Base-by-base conservation (phyloP, 2,888 invertebrate species). In the Melanophora roralis region DNA sequence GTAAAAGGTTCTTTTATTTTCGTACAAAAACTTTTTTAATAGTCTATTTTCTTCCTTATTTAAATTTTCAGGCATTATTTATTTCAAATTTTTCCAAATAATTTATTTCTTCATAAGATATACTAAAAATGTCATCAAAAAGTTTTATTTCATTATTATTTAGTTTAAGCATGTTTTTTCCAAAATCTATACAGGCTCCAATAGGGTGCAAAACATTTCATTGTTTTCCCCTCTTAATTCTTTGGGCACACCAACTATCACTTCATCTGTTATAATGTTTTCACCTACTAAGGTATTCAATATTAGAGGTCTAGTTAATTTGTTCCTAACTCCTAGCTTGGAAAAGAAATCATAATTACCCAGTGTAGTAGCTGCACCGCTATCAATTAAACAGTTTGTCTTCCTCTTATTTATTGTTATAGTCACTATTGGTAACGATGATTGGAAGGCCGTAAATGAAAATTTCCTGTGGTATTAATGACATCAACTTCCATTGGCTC, bases 261-360 rank as follows among this genome's bases (percentile, higher is more conserved):
- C 57, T 23, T 69, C 69, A n/a, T 69, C 47, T 9, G 69, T 45
- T 38, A 68, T 51, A 55, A 55, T 6, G 4, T 51, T 51, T 55
- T 68, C 14, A 40, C 68, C 68, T 21, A 57, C 57, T 68, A 68
- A 32, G 34, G 55, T 68, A 19, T 57, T 57, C n/a, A 21, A 40
- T 23, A 60, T 47, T 2, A 64, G 1, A 47, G 19, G 43, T 16
- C 14, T 59, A 12, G 32, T 8, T 19, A 38, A 57, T 21, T n/a
- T 36, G 19, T 38, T 36, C 7, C 14, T 36, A n/a, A 16, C 8
- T 57, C 57, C 38, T 21, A 38, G 16, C 38, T 38, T 5, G 8
- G 38, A 19, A 21, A 57, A 57, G 11, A 51, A 51, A 14, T 51
- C 2, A 32, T 32, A 51, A 51, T 14, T 51, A 51, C 32, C 32